A percentile compares a stretch with the other conserved stretches of the same genome.
These are phyloP conservation scores for Ctenosaura bakeri DNA, from an alignment of 2,797 vertebrate species.

Conservation along the genomic window DNA sequence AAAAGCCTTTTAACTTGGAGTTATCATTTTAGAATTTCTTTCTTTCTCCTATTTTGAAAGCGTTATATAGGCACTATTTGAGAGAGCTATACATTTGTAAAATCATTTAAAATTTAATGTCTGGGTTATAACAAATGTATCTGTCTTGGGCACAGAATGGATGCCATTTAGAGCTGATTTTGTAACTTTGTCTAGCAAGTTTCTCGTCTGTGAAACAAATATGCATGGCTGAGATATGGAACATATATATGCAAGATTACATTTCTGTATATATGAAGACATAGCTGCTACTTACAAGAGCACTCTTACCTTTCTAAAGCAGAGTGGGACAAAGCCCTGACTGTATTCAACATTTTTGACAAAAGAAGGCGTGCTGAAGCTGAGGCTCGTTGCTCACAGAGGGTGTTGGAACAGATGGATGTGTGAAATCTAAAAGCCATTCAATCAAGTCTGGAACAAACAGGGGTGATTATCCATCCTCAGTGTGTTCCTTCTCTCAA, in stretches of 20 bases:
- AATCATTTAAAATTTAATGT: neutral
- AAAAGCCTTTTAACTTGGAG: neutral
- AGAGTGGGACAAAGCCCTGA: neutral
- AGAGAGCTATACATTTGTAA: neutral
- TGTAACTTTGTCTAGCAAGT: neutral
- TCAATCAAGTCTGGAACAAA: neutral
- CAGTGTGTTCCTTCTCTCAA: neutral
- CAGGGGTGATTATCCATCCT: neutral
- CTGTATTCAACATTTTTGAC: neutral
- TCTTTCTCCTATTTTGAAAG: neutral
- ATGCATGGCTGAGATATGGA: neutral
- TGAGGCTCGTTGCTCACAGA: neutral
- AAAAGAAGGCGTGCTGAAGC: neutral
- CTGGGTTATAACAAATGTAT: neutral
- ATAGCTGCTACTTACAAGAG: neutral
- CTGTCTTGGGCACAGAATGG: neutral
- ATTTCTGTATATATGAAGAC: neutral
- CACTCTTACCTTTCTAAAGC: neutral
- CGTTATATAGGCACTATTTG: neutral
- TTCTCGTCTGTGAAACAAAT: neutral
- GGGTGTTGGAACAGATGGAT: slow-evolving; percentile 18
- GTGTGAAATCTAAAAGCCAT: neutral
- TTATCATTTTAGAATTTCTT: neutral
- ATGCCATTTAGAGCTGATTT: neutral
- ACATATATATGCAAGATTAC: neutral